Percentiles rank a stretch among this genome's conserved stretches.
These are phyloP conservation scores for Amblyornis subalaris DNA, from an alignment of 2,113 vertebrate genomes.

Conservation along the genomic window DNA sequence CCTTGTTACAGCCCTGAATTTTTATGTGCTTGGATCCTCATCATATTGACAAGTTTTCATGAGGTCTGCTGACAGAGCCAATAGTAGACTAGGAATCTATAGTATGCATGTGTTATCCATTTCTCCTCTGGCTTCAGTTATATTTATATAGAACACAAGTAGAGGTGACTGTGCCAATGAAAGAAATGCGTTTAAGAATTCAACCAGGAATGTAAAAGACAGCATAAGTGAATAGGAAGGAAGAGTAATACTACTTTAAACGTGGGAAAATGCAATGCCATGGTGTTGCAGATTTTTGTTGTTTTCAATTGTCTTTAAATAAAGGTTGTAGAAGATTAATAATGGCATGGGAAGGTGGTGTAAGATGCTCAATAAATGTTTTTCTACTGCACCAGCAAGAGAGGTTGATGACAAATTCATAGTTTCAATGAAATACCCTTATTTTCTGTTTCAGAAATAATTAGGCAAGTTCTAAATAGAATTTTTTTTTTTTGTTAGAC, in stretches of 20 bases:
- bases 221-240: not conserved
- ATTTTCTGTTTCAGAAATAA: not conserved
- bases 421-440: not conserved
- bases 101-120: not conserved
- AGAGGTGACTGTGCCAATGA: not conserved
- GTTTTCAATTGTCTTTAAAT: not conserved
- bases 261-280: fast-evolving
- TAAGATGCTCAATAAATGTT: not conserved
- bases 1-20: not conserved
- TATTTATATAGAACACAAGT: not conserved
- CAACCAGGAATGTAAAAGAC: not conserved
- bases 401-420: not conserved
- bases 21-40: not conserved
- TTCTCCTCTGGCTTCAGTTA: not conserved
- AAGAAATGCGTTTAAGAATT: not conserved
- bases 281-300: not conserved
- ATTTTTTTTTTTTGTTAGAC: not conserved
- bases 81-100: not conserved
- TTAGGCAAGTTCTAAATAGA: not conserved
- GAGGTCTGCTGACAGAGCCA: not conserved
- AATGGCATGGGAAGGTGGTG: not conserved
- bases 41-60: not conserved
- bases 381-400: not conserved
- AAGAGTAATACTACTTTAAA: not conserved
- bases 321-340: not conserved